Evolutionary conservation across 2,888 invertebrate genomes (phyloP).

Genomic region (Apamea crenata): DNA sequence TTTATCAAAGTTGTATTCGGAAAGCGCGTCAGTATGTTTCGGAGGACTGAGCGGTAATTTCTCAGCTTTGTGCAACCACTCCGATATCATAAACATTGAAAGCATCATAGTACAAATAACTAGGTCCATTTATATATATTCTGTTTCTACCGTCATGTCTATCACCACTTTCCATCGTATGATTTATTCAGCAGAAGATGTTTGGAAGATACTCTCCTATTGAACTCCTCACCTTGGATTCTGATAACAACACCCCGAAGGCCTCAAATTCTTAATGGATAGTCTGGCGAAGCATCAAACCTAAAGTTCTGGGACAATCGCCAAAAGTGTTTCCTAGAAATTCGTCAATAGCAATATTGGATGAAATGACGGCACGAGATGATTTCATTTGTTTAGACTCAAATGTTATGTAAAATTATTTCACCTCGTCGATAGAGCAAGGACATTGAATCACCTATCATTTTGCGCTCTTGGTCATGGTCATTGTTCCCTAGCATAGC

Average conservation of each 20-base stretch:
- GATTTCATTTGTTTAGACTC: conserved; percentile 44
- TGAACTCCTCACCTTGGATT: conserved; percentile 39
- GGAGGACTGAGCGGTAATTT: conserved; percentile 19
- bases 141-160: background rate
- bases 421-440: conserved; percentile 24
- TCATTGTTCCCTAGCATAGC: background rate
- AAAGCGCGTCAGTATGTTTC: conserved; percentile 20
- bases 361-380: conserved; percentile 22
- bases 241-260: conserved; percentile 36
- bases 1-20: conserved; percentile 49
- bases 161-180: conserved; percentile 25
- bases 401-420: conserved; percentile 41
- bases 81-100: conserved; percentile 21
- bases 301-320: conserved; percentile 57
- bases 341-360: conserved; percentile 45
- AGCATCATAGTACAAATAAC: background rate
- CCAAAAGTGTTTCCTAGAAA: conserved; percentile 63
- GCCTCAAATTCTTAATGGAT: conserved; percentile 42
- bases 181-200: background rate
- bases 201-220: conserved; percentile 3
- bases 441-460: conserved; percentile 23
- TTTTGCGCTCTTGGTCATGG: background rate
- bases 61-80: conserved; percentile 18
- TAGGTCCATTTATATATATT: conserved; percentile 7
- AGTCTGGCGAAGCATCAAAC: conserved; percentile 60